These are phyloP conservation scores for Drosophila sordidula DNA, from an alignment of 2,888 invertebrate genomes.

Conservation along the genomic window DNA sequence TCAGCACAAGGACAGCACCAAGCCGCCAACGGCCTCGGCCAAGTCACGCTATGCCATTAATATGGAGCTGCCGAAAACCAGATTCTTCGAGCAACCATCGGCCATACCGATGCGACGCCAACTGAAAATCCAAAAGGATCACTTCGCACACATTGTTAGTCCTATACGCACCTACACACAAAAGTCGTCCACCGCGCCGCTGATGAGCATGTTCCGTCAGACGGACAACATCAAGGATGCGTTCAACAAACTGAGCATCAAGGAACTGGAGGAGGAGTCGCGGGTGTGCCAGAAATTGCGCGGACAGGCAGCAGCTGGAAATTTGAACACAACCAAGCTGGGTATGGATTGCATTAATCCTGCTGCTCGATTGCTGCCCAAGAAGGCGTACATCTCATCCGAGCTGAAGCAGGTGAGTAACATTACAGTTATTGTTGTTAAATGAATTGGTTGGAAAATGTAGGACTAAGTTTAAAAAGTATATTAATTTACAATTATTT, in stretches of 20 bases:
- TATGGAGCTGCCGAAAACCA: conserved; percentile 16
- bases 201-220: conserved; percentile 78
- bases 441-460: too few relatives aligned
- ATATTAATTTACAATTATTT: too few relatives aligned
- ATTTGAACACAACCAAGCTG: conserved; percentile 13
- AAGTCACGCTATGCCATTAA: conserved; percentile 14
- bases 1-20: not conserved
- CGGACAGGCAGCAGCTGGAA: not conserved
- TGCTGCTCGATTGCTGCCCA: conserved; percentile 69
- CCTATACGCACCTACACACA: conserved; percentile 85
- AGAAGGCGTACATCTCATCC: conserved; percentile 83
- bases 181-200: conserved; percentile 83
- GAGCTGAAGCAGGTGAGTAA: conserved; percentile 80
- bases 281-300: conserved; percentile 45
- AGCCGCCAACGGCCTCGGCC: not conserved
- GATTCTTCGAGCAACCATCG: conserved; percentile 44
- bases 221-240: conserved; percentile 50
- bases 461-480: too few relatives aligned
- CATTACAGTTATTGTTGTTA: too few relatives aligned
- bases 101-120: conserved; percentile 37
- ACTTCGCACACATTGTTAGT: conserved; percentile 82
- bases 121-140: conserved; percentile 27
- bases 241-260: conserved; percentile 60
- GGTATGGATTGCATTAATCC: conserved; percentile 31
- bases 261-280: conserved; percentile 77